Percentiles rank a stretch among this genome's conserved stretches.
phyloP scores from a whole-genome alignment of 2,888 invertebrate genomes.

The Teleiodes luculella region DNA sequence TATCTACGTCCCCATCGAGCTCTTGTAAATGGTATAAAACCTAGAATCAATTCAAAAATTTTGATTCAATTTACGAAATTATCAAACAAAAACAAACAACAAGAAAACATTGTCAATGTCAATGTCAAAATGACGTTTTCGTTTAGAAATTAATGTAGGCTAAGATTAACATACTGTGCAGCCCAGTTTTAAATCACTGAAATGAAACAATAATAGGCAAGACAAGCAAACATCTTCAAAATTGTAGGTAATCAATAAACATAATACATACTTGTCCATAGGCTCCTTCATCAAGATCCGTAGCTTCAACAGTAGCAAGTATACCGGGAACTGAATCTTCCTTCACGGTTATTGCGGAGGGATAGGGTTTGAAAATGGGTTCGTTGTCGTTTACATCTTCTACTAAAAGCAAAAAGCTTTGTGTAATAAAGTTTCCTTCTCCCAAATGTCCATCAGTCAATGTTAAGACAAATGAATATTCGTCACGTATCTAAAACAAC shows the following conservation, averaged over 20 bases:
- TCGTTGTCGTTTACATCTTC: slow-evolving; percentile 96
- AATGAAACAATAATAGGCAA: too few species aligned
- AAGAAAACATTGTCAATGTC: too few species aligned
- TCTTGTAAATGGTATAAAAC: slow-evolving; percentile 92
- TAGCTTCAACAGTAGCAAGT: slow-evolving; percentile 89
- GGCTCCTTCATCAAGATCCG: slow-evolving; percentile 93
- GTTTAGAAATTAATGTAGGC: too few species aligned
- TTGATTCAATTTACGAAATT: background rate
- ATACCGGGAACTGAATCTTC: slow-evolving; percentile 89
- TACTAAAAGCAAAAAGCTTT: slow-evolving; percentile 91
- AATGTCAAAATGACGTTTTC: too few species aligned
- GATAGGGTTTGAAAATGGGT: slow-evolving; percentile 91
- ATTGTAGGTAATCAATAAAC: too few species aligned
- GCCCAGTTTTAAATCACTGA: too few species aligned
- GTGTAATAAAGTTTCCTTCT: slow-evolving; percentile 92
- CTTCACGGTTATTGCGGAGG: slow-evolving; percentile 87
- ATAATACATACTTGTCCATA: slow-evolving; percentile 92
- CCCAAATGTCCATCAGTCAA: slow-evolving; percentile 92
- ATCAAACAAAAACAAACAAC: slow-evolving; percentile 5
- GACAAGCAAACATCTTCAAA: too few species aligned
- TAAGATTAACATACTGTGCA: too few species aligned
- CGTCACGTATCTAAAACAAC: slow-evolving; percentile 85
- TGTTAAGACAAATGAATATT: slow-evolving; percentile 92
- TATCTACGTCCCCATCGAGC: slow-evolving; percentile 85
- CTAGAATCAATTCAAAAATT: slow-evolving; percentile 44